A percentile compares a stretch with the other conserved stretches of the same genome.
Evolutionary conservation across 2,113 vertebrate genomes (phyloP).

Genomic region (Cephalopholis sonnerati): DNA sequence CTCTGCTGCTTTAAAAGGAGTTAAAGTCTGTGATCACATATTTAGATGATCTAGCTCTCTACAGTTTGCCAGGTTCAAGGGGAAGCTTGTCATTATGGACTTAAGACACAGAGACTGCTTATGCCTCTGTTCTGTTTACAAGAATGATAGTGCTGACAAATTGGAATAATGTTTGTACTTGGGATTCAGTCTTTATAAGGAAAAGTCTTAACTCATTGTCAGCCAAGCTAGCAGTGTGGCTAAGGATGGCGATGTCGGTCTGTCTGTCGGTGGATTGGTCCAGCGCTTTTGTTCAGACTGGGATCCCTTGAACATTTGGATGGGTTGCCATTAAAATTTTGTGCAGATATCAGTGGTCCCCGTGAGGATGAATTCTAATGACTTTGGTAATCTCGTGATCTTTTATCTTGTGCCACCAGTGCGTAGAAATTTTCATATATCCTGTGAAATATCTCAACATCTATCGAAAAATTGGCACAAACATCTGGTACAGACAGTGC

Average conservation of each 20-base stretch:
- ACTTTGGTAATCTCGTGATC: background rate
- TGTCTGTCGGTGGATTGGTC: background rate
- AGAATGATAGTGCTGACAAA: background rate
- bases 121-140: conserved; percentile 17
- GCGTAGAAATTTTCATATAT: background rate
- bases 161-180: background rate
- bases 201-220: background rate
- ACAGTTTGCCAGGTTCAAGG: conserved; percentile 40
- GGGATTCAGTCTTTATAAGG: conserved; percentile 4
- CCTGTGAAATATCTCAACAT: background rate
- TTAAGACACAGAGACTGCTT: conserved; percentile 2
- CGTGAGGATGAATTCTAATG: background rate
- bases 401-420: background rate
- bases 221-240: background rate
- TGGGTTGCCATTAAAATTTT: background rate
- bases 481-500: background rate
- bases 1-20: conserved; percentile 40
- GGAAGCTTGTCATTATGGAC: conserved; percentile 19
- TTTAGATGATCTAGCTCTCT: conserved; percentile 46
- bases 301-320: background rate
- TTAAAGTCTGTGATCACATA: conserved; percentile 49
- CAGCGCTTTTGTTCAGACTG: background rate
- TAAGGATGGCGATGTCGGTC: background rate
- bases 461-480: background rate
- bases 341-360: background rate